phyloP scores from a whole-genome alignment of 2,888 invertebrate genomes.

The Drosophila barbarae region DNA sequence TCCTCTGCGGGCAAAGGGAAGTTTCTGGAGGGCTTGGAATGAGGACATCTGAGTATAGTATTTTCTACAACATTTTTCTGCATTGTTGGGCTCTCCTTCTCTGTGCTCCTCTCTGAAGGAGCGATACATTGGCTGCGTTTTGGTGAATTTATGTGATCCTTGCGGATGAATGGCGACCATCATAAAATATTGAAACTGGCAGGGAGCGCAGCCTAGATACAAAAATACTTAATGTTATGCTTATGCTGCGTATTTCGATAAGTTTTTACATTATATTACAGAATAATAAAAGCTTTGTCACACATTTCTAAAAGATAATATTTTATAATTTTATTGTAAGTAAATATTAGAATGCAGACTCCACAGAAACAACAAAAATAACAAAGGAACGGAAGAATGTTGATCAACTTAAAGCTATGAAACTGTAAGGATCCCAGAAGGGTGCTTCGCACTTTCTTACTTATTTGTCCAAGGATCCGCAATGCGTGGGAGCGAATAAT shows the following conservation, averaged over 20 bases:
- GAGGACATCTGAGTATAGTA: slow-evolving; percentile 51
- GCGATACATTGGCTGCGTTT: slow-evolving; percentile 56
- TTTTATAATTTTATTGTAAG: too few species aligned
- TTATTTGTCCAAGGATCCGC: slow-evolving; percentile 2
- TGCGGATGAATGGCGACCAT: slow-evolving; percentile 69
- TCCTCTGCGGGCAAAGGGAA: slow-evolving; percentile 31
- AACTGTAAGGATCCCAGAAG: slow-evolving; percentile 22
- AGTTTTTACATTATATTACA: not conserved
- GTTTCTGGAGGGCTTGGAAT: slow-evolving; percentile 12
- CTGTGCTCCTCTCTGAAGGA: slow-evolving; percentile 53
- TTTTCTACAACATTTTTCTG: slow-evolving; percentile 60
- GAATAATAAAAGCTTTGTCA: not conserved
- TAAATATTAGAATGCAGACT: not conserved
- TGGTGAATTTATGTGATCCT: slow-evolving; percentile 72
- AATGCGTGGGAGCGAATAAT: slow-evolving; percentile 49
- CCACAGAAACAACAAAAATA: not conserved
- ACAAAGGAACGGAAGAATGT: slow-evolving; percentile 1
- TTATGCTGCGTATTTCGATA: slow-evolving; percentile 4
- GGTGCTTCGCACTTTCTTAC: slow-evolving; percentile 8
- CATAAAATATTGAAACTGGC: slow-evolving; percentile 75
- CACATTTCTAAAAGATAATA: not conserved
- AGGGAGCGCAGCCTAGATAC: slow-evolving; percentile 39
- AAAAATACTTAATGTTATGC: slow-evolving; percentile 13
- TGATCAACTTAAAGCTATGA: slow-evolving; percentile 7
- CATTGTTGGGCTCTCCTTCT: slow-evolving; percentile 50